Evolutionary conservation across 2,113 vertebrate genomes (phyloP), one percentile per base, ranked within the genome.

Genomic region (Sorex araneus): DNA sequence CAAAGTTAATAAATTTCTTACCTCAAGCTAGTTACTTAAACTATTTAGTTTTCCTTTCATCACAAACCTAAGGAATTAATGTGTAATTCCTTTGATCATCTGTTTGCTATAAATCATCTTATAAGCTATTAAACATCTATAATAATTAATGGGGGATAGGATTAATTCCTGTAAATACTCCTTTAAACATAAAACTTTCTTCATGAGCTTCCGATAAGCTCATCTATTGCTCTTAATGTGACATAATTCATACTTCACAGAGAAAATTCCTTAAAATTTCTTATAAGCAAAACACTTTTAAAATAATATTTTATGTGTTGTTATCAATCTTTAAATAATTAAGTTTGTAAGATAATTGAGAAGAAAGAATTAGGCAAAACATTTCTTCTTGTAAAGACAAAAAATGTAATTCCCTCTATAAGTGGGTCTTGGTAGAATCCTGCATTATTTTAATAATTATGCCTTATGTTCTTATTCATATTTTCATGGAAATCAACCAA

Each of bases 201-300:
- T 15, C 2, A 0, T 96, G 67, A 92, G 23, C 95, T 97, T 94
- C 32, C 60, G 95, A 8, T 95, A 96, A 94, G 81, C 71, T 95
- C 19, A 86, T 82, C 84, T 76, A 94, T 97, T 69, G n/a, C 6
- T 80, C 23, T 77, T 60, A 90, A 76, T 74, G 90, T 97, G 85
- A 96, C 50, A 91, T 88, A 2, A 91, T 89, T 96, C 78, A 93
- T 96, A 95, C 95, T 97, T 97, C 87, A 95, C 19, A 95, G 45
- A 0, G 19, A 93, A 57, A 95, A 89, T 73, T 34, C 90, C 74
- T 96, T 77, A 94, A 95, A 93, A 66, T 96, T 96, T 79, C 40
- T 45, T 89, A 77, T 93, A 47, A 87, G n/a, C 12, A 87, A 94
- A 96, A 89, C 67, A n/a, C 34, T 92, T 84, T 69, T 7, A n/a